Base-by-base conservation (phyloP, 2,797 vertebrate species). In the Limnodromus scolopaceus region DNA sequence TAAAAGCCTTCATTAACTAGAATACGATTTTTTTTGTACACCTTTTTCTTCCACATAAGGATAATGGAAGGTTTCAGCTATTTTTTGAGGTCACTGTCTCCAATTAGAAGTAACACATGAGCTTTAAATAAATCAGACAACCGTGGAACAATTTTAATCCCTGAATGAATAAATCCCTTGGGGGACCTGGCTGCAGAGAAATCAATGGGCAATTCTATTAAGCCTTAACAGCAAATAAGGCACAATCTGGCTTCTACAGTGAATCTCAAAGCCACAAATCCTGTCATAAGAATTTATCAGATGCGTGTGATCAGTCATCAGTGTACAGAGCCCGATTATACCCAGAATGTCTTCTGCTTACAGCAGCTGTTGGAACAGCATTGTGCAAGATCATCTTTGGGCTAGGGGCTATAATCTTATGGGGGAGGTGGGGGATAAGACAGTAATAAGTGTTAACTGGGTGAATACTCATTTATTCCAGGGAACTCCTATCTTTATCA, bases 61-160 rank as follows among this genome's bases (percentile, higher is more conserved):
- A 66, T 55, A 41, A 87, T 22, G n/a, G 83, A 95, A 89, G 41
- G 46, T 53, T 76, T 68, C 0, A 3, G 90, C 32, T 82, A 30
- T 83, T 80, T 87, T 87, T 65, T 90, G 45, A 90, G 87, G 91
- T 92, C 85, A 46, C 81, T 87, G 58, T 96, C 96, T 96, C 93
- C 60, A 94, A 68, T 95, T 96, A 96, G 92, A 81, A 89, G 66
- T 77, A 96, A 94, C 0, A 5, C 64, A 58, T 61, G 64, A 90
- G 60, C 82, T 86, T 96, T 94, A 90, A 92, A 84, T 88, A 81
- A 85, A 84, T 88, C 91, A 91, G 79, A 82, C 84, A 76, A 93
- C 87, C 94, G 28, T 97, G 89, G 95, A 97, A 97, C 95, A 92
- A 96, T 97, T 96, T 98, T 97, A 97, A 97, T 97, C 97, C 95